A percentile compares a stretch with the other conserved stretches of the same genome.
Evolutionary conservation across 2,113 vertebrate genomes (phyloP).

Genomic region (Tauraco erythrolophus): DNA sequence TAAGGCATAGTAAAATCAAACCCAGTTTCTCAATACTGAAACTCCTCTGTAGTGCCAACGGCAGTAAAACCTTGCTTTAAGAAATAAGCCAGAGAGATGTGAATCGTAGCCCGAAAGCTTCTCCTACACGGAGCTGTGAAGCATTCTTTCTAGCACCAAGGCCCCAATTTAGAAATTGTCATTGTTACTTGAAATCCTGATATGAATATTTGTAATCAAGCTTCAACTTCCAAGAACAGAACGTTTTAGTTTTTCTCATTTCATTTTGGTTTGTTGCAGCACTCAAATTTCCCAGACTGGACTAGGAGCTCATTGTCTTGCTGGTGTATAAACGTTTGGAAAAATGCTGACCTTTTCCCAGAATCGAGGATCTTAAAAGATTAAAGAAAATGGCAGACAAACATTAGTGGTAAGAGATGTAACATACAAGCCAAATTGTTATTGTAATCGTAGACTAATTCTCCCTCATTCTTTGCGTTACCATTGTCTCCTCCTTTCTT

Average conservation of each 20-base stretch:
- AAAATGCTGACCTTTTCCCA: not conserved
- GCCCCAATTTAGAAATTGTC: not conserved
- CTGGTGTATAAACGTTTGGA: not conserved
- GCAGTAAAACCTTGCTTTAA: not conserved
- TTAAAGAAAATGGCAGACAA: not conserved
- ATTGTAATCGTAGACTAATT: not conserved
- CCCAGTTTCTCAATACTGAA: not conserved
- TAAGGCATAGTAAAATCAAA: not conserved
- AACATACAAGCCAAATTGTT: not conserved
- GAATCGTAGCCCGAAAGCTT: not conserved
- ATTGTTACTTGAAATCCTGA: not conserved
- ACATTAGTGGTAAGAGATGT: not conserved
- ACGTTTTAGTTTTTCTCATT: not conserved
- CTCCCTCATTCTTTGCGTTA: not conserved
- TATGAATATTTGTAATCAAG: not conserved
- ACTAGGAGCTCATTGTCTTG: not conserved
- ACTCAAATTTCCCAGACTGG: not conserved
- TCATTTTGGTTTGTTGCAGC: not conserved
- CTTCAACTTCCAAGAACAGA: not conserved
- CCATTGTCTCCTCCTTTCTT: not conserved
- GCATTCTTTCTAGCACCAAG: not conserved
- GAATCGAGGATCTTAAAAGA: not conserved
- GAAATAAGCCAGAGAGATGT: not conserved
- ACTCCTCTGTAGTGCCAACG: not conserved
- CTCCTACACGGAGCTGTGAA: not conserved